phyloP scores from a whole-genome alignment of 2,888 invertebrate species.

The Rhingia rostrata region DNA sequence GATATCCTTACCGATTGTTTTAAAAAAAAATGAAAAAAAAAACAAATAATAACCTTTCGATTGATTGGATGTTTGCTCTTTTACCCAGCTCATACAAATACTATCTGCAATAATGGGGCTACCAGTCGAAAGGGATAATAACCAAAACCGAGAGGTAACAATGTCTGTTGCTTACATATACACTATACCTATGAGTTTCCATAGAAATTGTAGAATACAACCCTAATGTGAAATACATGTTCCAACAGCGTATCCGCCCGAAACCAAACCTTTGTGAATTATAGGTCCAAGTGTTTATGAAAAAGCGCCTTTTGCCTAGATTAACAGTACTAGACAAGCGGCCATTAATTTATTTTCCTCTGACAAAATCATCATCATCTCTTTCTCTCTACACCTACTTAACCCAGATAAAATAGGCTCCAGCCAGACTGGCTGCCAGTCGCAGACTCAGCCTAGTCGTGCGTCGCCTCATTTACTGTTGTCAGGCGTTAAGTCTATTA shows the following conservation, averaged over 20 bases:
- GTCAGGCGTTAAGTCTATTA: slow-evolving; percentile 62
- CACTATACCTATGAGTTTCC: no score
- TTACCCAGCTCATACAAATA: no score
- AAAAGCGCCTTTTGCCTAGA: slow-evolving; percentile 39
- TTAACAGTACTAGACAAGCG: slow-evolving; percentile 49
- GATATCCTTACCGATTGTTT: no score
- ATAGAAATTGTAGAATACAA: neutral
- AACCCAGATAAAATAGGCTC: slow-evolving; percentile 53
- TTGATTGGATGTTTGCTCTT: no score
- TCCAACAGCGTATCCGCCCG: neutral
- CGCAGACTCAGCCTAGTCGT: neutral
- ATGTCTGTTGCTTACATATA: no score
- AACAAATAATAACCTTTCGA: no score
- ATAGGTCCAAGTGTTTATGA: slow-evolving; percentile 49
- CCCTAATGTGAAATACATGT: neutral
- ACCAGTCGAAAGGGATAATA: no score
- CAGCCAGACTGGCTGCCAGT: slow-evolving; percentile 57
- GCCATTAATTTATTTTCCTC: slow-evolving; percentile 58
- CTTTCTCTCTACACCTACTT: slow-evolving; percentile 60
- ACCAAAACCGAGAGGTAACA: no score
- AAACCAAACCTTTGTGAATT: slow-evolving; percentile 39
- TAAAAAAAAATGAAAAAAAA: no score
- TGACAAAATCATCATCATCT: slow-evolving; percentile 52
- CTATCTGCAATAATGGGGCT: no score
- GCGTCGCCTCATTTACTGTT: slow-evolving; percentile 34